phyloP scores from a whole-genome alignment of 1,140 invertebrate species.

The Ruditapes philippinarum region DNA sequence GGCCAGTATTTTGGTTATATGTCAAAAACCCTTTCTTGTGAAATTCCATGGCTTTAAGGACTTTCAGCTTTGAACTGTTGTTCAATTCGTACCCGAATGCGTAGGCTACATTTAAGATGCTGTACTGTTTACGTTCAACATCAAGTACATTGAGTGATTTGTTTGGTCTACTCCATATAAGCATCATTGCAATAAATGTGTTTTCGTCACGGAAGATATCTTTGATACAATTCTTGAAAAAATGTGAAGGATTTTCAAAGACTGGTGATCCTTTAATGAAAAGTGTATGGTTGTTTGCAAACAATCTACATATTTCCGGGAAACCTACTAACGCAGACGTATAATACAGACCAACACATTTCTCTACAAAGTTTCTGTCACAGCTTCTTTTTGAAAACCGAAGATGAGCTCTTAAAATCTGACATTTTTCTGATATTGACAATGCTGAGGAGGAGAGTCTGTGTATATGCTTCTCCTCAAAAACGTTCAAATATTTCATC shows the following conservation, averaged over 20 bases:
- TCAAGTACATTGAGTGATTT: not conserved
- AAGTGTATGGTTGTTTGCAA: not conserved
- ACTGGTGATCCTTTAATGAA: not conserved
- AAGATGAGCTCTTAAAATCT: not conserved
- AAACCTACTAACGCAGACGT: not conserved
- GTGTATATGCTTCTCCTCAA: not conserved
- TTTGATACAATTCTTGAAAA: constrained; percentile 35
- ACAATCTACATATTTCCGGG: constrained; percentile 12
- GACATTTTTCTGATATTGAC: not conserved
- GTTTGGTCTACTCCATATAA: not conserved
- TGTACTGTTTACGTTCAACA: not conserved
- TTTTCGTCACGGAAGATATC: not conserved
- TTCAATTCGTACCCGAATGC: not conserved
- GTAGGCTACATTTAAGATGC: not conserved
- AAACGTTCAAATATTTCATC: not conserved
- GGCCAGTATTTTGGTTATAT: not conserved
- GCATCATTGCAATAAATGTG: not conserved
- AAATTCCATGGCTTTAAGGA: not conserved
- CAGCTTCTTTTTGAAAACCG: not conserved
- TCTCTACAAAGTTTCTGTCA: not conserved
- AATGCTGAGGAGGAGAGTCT: not conserved
- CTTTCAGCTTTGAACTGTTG: not conserved
- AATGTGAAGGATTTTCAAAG: not conserved
- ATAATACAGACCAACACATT: too few relatives aligned
- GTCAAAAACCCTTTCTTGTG: not conserved